These are phyloP conservation scores for Numida meleagris DNA, from an alignment of 2,113 vertebrate species.

Conservation along the genomic window DNA sequence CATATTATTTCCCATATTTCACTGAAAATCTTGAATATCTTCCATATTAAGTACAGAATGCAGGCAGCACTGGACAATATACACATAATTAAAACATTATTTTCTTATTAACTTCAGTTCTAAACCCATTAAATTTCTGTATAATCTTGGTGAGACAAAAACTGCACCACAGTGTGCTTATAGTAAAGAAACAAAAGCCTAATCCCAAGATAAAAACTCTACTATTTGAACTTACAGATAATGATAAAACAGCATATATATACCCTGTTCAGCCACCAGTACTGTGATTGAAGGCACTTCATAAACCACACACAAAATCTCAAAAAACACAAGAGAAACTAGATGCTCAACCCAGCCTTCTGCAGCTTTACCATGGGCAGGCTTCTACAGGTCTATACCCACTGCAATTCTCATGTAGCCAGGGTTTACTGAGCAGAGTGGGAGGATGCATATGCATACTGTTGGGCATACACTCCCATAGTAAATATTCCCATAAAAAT, in stretches of 20 bases:
- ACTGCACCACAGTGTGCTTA: no score
- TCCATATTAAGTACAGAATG: neutral
- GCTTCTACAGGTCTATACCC: no score
- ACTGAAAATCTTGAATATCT: fast-evolving
- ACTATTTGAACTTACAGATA: no score
- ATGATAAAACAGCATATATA: neutral
- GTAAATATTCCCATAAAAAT: neutral
- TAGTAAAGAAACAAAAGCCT: neutral
- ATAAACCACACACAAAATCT: neutral
- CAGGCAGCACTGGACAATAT: neutral
- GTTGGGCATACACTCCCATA: neutral
- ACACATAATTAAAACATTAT: neutral
- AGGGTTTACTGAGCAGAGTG: neutral
- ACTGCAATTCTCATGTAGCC: fast-evolving
- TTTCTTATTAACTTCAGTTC: neutral
- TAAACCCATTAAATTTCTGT: neutral
- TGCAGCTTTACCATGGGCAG: fast-evolving
- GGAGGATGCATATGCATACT: fast-evolving
- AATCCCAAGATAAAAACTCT: neutral
- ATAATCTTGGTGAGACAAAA: neutral
- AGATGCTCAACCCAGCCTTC: neutral
- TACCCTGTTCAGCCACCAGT: neutral
- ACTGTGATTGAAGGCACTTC: neutral
- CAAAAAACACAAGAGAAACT: neutral
- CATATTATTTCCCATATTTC: neutral